Base-by-base conservation (phyloP, 2,113 vertebrate species). In the Forbesichthys agassizii region DNA sequence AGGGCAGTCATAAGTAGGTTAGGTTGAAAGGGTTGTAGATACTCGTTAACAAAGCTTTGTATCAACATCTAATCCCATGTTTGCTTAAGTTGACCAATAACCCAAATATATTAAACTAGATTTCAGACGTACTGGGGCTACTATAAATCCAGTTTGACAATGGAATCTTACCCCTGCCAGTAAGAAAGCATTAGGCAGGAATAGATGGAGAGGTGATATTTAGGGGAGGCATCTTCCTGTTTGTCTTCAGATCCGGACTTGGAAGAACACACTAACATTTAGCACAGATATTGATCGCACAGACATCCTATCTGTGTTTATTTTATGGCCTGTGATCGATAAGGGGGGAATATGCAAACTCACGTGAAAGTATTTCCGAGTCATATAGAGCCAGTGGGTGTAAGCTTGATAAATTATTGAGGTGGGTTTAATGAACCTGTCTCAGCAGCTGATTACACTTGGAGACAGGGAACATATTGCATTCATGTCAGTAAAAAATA, bases 1-100 rank as follows among this genome's bases (percentile, higher is more conserved):
- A 88, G 90, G 48, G 79, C 87, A 70, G 72, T 84, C 71, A 59
- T 16, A 36, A 72, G 83, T 68, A 71, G 74, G 75, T 27, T 36
- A 14, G 6, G 49, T 47, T n/a, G 53, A 11, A 36, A 42, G 33
- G 11, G 42, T 16, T 7, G 47, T 57, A 11, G 9, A 42, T 42
- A 5, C 1, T 42, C 36, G 4, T 5, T 42, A 7, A 14, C 52
- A 54, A 13, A 54, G 52, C n/a, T 16, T 54, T 63, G 46, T 13
- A 42, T 36, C 10, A 20, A 3, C 33, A 51, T 68, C 49, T 14
- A 52, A 10, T 3, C n/a, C 52, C n/a, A 16, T 64, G 55, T 71
- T 66, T 18, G 13, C 71, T 68, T 61, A 1, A 54, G 71, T 58
- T 68, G 12, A 53, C 78, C 36, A 51, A 58, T 59, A 47, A 42